Evolutionary conservation across 1,140 invertebrate genomes (phyloP).

Genomic region (Leptestheria dahalacensis): DNA sequence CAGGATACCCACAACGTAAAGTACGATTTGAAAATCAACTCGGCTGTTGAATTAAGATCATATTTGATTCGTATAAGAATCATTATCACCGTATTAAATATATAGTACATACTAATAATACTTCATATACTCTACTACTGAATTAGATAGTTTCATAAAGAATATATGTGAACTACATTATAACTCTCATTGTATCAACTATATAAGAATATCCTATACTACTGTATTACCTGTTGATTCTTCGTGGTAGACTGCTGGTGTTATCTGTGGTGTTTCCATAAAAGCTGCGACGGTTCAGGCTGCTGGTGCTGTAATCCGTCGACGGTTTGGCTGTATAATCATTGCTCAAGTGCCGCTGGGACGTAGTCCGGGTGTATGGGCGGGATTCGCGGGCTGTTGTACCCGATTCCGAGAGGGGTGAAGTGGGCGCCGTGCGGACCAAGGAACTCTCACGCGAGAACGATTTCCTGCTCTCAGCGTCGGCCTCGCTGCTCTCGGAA

Average conservation of each 20-base stretch:
- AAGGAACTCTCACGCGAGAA: constrained; percentile 10
- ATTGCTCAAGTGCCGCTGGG: background rate
- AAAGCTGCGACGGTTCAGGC: constrained; percentile 6
- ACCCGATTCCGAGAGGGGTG: background rate
- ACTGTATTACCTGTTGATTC: background rate
- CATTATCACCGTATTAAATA: too few relatives aligned
- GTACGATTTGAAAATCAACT: too few relatives aligned
- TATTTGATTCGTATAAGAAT: too few relatives aligned
- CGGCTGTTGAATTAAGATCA: too few relatives aligned
- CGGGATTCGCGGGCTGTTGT: background rate
- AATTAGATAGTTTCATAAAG: too few relatives aligned
- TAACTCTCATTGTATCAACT: too few relatives aligned
- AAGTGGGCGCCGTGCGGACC: constrained; percentile 2
- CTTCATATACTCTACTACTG: constrained; percentile 2
- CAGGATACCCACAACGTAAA: too few relatives aligned
- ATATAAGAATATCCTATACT: background rate
- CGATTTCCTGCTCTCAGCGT: background rate
- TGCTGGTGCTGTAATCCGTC: background rate
- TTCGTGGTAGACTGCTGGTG: constrained; percentile 5
- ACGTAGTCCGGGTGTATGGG: background rate
- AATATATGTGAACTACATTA: too few relatives aligned
- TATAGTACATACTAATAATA: too few relatives aligned
- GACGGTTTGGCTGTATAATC: background rate
- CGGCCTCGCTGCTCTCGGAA: background rate
- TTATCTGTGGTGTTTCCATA: background rate